Base-by-base conservation (phyloP, 1,140 invertebrate species). In the Ephestia elutella region DNA sequence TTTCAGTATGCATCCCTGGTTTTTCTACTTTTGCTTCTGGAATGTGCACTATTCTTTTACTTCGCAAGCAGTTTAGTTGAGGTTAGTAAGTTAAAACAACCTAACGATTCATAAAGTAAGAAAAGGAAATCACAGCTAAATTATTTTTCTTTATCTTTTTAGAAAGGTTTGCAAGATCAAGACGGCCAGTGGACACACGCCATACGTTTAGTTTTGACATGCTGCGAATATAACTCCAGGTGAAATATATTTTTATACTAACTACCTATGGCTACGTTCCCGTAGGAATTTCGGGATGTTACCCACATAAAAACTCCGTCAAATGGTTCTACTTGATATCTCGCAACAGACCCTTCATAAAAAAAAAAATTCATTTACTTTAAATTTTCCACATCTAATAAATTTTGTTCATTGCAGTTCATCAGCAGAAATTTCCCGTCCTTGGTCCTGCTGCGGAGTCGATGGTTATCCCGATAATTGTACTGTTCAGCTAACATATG, bases 391-490 rank as follows among this genome's bases (percentile, higher is more conserved):
- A 25, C 21, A n/a, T 25, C 2, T 3, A 25, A 7, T 25, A 25
- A 25, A 25, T 25, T 25, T 69, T 32, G 30, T 32, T 32, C 9
- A 32, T 11, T 7, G 11, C 65, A 73, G 68, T 28, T 56, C 35
- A n/a, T 57, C 44, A 8, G 58, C 49, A 11, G 30, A 30, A 8
- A 3, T 19, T 5, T 65, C 59, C 25, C 63, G 62, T 0, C 74
- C 80, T 0, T 85, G 80, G 79, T 83, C 82, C 0, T 86, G 82
- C 21, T 86, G 82, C 38, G 79, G 76, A 0, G 32, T 62, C 0
- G 44, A 54, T 3, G 50, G 49, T 0, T 71, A 66, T 25, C 71
- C 73, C n/a, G 63, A 57, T 10, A 81, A 79, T 54, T 86, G 82
- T 48, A 78, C 79, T 7, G 5, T 49, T 9, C 19, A 63, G 0